phyloP scores from a whole-genome alignment of 53 echinoderm and acorn worm species.

The Apostichopus leukothele region DNA sequence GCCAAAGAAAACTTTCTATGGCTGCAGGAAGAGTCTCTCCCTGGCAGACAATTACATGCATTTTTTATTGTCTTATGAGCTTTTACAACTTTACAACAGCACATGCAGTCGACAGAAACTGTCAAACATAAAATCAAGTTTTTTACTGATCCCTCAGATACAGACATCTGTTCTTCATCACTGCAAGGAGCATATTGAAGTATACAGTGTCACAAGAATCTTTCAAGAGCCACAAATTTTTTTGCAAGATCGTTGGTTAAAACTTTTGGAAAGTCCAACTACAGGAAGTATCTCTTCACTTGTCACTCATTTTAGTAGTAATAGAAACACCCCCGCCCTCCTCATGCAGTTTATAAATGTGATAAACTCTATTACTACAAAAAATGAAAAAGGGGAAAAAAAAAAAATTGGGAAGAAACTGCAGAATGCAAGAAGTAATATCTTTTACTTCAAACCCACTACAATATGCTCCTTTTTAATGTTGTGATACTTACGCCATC shows the following conservation, averaged over 20 bases:
- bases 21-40: too few relatives aligned
- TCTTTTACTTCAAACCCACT: background rate
- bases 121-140: too few relatives aligned
- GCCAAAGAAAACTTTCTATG: too few relatives aligned
- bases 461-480: background rate
- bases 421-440: background rate
- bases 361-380: too few relatives aligned
- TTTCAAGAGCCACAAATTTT: background rate
- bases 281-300: background rate
- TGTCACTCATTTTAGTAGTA: background rate
- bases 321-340: background rate
- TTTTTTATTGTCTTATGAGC: conserved; percentile 5
- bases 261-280: background rate
- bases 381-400: too few relatives aligned
- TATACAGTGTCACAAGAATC: conserved; percentile 2
- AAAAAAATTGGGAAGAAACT: background rate
- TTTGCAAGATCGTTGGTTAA: background rate
- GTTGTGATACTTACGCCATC: conserved; percentile 29
- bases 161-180: background rate
- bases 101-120: background rate
- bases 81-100: conserved; percentile 9
- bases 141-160: too few relatives aligned
- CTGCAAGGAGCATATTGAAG: conserved; percentile 11
- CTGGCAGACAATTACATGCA: background rate
- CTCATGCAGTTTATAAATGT: background rate